Evolutionary conservation across 2,888 invertebrate genomes (phyloP), one percentile per base, ranked within the genome.

Genomic region (Drosophila kokeensis): DNA sequence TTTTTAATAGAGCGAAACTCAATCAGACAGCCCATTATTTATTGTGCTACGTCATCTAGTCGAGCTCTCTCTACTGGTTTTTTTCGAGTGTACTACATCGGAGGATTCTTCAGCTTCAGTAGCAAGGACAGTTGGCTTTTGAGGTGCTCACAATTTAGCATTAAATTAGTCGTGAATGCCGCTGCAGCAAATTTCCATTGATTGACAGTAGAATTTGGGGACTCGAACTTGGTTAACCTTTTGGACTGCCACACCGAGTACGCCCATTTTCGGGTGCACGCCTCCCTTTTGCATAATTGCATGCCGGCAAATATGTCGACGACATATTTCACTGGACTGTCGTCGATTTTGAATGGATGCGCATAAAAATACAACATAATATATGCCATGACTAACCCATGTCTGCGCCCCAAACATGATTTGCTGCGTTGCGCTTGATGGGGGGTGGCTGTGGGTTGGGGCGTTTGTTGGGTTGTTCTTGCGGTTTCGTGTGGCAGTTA

Each of bases 71-170:
- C 24, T 8, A 15, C 45, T 24, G 4, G 2, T 15, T 24, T 24
- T 27, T 3, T 2, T 29, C n/a, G 8, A 55, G 38, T 38, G 54
- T 24, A 38, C n/a, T 1, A 11, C 5, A 4, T 54, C 45, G 8
- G 66, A 8, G 59, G 42, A 59, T 62, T 34, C 61, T 45, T 62
- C 38, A 27, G 50, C 40, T 54, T 18, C 13, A 8, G 29, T 36
- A 29, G 48, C 53, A 45, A 58, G 48, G 59, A 50, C 40, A 62
- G 59, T 55, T 45, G 42, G 45, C 50, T 45, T 27, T 45, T 36
- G 70, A 76, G 70, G 53, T 66, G 79, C 76, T 68, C 75, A 71
- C 85, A 87, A 85, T 87, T 87, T 81, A 85, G 76, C 83, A 75
- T 74, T 74, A 76, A 83, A 81, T 76, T 79, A 76, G 76, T 76